Evolutionary conservation across 2,888 invertebrate species (phyloP), one percentile per base, ranked within the genome.

Genomic region (Timandra comae): DNA sequence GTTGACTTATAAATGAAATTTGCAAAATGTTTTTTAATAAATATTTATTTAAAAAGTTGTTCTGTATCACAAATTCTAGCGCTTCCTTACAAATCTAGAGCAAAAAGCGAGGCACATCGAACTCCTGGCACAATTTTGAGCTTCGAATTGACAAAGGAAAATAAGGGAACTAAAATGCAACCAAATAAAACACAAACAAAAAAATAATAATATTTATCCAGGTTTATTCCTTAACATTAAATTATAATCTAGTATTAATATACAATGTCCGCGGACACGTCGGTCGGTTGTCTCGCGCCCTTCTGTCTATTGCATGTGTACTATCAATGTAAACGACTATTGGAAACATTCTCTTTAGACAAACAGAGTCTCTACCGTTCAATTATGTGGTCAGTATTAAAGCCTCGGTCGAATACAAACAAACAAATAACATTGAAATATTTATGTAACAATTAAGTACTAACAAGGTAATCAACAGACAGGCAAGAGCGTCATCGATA

Each of bases 201-300:
- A 72, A 78, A 74, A 76, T 63, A 71, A 74, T 69, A 77, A 79
- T 80, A 79, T 79, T 77, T 77, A 80, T 81, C 81, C 81, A 81
- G 75, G 72, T 85, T 84, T 82, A 85, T 81, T 84, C 68, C 84
- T 81, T 84, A 85, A 77, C 72, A 76, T 80, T 69, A 82, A 62
- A 74, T 78, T 81, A 79, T 48, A 71, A 73, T 69, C 82, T 84
- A 84, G 63, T 63, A 73, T 77, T 76, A 77, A 74, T 81, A 80
- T 80, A 85, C 82, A 82, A 70, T 71, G 72, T 79, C 81, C 72
- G 71, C 69, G 56, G 69, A 78, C 73, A 68, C 65, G 66, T 56
- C 11, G 16, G 16, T 5, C 67, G 64, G 58, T 66, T 51, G 56
- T 68, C 64, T 71, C 74, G 72, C 63, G 68, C 76, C 71, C 58